A percentile compares a stretch with the other conserved stretches of the same genome.
phyloP scores from a whole-genome alignment of 2,113 vertebrate species.

The Hippocampus barbouri region DNA sequence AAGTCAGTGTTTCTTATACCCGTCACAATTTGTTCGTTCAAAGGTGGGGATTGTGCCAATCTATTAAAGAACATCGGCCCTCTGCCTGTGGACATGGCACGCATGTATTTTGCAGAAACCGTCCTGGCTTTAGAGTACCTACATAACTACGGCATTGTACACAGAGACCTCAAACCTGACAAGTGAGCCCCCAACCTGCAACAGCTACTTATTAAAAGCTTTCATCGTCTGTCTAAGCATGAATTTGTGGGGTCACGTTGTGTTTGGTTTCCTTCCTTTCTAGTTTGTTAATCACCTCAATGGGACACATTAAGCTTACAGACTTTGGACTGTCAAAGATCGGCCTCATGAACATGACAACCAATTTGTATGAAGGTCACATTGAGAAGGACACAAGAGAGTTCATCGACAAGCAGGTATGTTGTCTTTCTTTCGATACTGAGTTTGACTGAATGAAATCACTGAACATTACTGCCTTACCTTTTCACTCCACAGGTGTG shows the following conservation, averaged over 20 bases:
- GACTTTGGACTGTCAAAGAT: constrained; percentile 96
- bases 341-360: constrained; percentile 95
- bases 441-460: background rate
- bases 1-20: background rate
- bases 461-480: background rate
- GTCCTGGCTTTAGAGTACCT: constrained; percentile 91
- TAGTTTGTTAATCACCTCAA: constrained; percentile 92
- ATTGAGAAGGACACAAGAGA: constrained; percentile 92
- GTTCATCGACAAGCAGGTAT: constrained; percentile 94
- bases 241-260: background rate
- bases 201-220: constrained; percentile 4
- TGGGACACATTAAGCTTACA: constrained; percentile 95
- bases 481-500: constrained; percentile 76
- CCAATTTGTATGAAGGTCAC: constrained; percentile 92
- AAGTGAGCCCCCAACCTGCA: constrained; percentile 76
- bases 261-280: constrained; percentile 23
- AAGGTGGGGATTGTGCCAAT: constrained; percentile 90
- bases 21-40: constrained; percentile 10
- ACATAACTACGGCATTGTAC: constrained; percentile 94
- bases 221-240: background rate
- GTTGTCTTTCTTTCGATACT: background rate
- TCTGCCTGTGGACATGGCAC: constrained; percentile 88
- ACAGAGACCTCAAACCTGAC: constrained; percentile 96
- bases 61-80: constrained; percentile 94
- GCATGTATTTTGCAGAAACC: constrained; percentile 95